Evolutionary conservation across 2,888 invertebrate species (phyloP).

Genomic region (Volucella inanis): DNA sequence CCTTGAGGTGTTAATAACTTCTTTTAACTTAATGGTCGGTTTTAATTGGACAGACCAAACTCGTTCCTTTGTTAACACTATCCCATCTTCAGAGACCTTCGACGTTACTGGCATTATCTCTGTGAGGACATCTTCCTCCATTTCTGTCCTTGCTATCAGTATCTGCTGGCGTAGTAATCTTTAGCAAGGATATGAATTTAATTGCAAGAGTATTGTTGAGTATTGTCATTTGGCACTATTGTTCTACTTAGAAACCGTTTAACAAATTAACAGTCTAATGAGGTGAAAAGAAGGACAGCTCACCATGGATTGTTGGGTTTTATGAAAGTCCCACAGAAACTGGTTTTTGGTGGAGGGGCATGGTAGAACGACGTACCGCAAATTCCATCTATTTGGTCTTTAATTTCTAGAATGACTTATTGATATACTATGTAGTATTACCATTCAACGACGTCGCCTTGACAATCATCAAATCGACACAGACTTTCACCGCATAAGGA

Average conservation of each 20-base stretch:
- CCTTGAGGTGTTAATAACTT: conserved; percentile 39
- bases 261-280: conserved; percentile 56
- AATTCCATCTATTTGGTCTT: too few species aligned
- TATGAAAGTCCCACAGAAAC: conserved; percentile 3
- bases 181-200: conserved; percentile 49
- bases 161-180: conserved; percentile 41
- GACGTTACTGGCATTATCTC: conserved; percentile 1
- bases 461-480: too few species aligned
- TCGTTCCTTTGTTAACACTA: conserved; percentile 6
- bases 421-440: too few species aligned
- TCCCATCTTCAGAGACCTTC: not conserved
- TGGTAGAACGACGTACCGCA: too few species aligned
- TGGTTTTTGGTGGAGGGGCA: not conserved
- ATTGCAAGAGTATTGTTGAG: conserved; percentile 22
- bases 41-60: not conserved
- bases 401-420: too few species aligned
- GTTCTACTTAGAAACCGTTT: conserved; percentile 25
- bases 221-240: conserved; percentile 39
- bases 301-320: conserved; percentile 46
- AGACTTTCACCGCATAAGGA: too few species aligned
- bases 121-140: conserved; percentile 14
- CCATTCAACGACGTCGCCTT: too few species aligned
- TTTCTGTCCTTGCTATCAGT: not conserved
- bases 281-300: conserved; percentile 37
- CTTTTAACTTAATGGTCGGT: conserved; percentile 27